Percentiles rank a stretch among this genome's conserved stretches.
These are phyloP conservation scores for Oplegnathus fasciatus DNA, from an alignment of 2,113 vertebrate species.

Conservation along the genomic window DNA sequence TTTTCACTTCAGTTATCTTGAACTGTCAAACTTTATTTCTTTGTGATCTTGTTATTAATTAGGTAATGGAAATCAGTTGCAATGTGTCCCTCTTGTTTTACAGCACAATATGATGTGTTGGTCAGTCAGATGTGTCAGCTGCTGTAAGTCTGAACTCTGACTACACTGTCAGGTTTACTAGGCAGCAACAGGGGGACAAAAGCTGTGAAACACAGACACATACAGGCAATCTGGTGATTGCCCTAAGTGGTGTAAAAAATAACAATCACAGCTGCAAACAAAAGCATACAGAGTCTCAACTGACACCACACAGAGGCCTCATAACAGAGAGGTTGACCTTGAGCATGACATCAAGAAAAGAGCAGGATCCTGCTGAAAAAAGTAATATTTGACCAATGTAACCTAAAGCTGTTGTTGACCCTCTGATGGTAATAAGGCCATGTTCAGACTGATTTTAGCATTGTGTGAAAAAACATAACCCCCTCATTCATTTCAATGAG, in stretches of 20 bases:
- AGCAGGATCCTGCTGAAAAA: background rate
- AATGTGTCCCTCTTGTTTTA: background rate
- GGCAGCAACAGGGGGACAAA: background rate
- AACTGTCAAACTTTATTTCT: conserved; percentile 45
- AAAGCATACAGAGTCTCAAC: background rate
- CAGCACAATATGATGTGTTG: too few species aligned
- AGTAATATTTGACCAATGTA: background rate
- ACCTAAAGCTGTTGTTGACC: background rate
- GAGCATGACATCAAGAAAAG: background rate
- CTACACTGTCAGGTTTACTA: background rate
- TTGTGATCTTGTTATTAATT: conserved; percentile 15
- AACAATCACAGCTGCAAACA: background rate
- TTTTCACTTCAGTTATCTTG: conserved; percentile 12
- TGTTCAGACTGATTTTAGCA: background rate
- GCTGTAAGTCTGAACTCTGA: background rate
- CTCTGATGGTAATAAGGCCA: background rate
- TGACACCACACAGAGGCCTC: background rate
- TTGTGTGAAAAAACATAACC: background rate
- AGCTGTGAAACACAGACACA: background rate
- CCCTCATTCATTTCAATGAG: background rate
- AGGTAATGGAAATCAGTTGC: conserved; percentile 19
- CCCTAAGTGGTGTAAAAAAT: background rate
- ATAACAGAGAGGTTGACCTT: background rate
- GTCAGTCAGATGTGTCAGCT: background rate
- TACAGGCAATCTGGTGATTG: background rate